Evolutionary conservation across 2,113 vertebrate genomes (phyloP).

Genomic region (Desmodus rotundus): DNA sequence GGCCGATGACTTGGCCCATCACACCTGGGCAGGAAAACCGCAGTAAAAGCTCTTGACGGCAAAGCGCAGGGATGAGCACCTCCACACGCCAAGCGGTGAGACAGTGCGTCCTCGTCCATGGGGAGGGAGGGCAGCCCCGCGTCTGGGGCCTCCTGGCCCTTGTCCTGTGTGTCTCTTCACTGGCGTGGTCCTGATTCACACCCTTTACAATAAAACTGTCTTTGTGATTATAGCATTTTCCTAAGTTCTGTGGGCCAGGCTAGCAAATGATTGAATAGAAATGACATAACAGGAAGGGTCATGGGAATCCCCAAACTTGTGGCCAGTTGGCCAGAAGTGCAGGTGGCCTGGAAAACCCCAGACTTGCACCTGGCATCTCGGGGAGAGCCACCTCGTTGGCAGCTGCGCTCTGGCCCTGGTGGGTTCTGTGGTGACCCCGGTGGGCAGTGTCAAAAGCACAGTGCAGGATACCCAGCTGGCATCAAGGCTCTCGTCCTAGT

Average conservation of each 20-base stretch:
- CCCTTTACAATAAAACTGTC: neutral
- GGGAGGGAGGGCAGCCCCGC: neutral
- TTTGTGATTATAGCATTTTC: neutral
- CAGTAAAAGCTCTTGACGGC: neutral
- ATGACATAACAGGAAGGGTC: neutral
- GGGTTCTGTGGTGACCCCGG: neutral
- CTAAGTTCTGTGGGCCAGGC: neutral
- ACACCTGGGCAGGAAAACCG: neutral
- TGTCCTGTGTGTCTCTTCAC: neutral
- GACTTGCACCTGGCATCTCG: neutral
- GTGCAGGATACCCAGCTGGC: fast-evolving
- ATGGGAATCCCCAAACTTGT: neutral
- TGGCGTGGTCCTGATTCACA: neutral
- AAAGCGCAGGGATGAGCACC: neutral
- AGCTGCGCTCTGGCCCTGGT: neutral
- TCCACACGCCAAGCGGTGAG: fast-evolving
- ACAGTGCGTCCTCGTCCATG: neutral
- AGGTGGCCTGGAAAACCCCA: neutral
- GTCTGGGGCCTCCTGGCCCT: neutral
- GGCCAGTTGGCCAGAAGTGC: neutral
- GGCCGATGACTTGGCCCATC: neutral
- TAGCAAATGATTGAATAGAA: neutral
- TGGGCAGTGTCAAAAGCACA: fast-evolving
- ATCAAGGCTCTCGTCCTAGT: neutral
- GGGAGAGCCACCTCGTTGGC: neutral